A percentile compares a stretch with the other conserved stretches of the same genome.
Conservation (phyloP, 2,797 vertebrate genomes). For the Atherinosoma microstoma region DNA sequence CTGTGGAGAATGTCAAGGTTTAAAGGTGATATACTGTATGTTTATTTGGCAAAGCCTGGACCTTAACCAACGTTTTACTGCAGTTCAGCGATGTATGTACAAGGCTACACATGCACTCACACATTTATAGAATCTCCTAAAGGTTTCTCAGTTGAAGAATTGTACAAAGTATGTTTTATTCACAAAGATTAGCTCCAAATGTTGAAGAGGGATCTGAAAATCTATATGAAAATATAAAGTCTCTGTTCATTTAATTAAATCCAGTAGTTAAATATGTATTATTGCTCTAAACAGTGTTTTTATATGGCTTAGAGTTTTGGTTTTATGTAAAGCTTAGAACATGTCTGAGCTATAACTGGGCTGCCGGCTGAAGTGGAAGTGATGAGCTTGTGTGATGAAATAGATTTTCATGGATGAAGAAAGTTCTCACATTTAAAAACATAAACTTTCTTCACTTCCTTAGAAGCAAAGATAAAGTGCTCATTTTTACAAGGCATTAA, state of each 20-base stretch:
- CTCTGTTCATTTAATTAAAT: background rate
- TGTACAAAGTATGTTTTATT: too few relatives aligned
- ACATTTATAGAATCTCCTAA: too few relatives aligned
- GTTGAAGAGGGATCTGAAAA: background rate
- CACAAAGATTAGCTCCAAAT: background rate
- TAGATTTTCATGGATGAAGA: background rate
- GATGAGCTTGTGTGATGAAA: background rate
- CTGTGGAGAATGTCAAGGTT: too few relatives aligned
- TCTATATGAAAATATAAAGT: background rate
- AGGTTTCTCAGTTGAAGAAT: too few relatives aligned
- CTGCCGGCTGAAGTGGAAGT: background rate
- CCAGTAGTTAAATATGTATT: background rate
- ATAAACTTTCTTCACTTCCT: background rate
- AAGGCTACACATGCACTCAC: too few relatives aligned
- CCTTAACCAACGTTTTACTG: too few relatives aligned
- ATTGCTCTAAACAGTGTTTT: background rate
- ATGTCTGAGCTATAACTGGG: background rate
- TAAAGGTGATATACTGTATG: too few relatives aligned
- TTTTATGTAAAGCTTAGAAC: too few relatives aligned
- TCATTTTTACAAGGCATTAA: background rate
- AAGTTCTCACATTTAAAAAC: background rate
- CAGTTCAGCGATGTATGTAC: too few relatives aligned
- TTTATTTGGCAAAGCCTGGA: too few relatives aligned
- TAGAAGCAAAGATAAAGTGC: background rate
- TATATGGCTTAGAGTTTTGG: background rate